Evolutionary conservation across 2,113 vertebrate species (phyloP).

Genomic region (Canis aureus): DNA sequence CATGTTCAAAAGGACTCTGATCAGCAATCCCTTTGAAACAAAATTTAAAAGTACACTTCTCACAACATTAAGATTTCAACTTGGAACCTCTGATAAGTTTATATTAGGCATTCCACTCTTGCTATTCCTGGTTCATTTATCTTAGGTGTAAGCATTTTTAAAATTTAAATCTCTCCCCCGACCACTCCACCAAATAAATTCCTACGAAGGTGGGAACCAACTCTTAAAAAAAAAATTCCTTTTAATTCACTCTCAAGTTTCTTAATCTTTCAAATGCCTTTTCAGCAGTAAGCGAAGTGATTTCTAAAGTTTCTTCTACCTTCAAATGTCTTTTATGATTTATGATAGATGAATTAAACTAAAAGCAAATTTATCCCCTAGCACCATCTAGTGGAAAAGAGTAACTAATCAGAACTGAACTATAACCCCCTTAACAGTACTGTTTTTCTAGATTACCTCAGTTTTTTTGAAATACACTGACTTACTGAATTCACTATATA

Average conservation of each 20-base stretch:
- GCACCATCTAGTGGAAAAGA: conserved; percentile 86
- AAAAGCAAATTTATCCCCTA: conserved; percentile 45
- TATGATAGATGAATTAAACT: neutral
- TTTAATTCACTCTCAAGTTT: neutral
- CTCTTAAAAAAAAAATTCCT: neutral
- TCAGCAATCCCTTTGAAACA: neutral
- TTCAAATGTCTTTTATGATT: conserved; percentile 27
- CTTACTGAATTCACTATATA: neutral
- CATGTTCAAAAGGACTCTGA: neutral
- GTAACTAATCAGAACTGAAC: neutral
- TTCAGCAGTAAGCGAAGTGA: conserved; percentile 27
- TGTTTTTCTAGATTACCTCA: neutral
- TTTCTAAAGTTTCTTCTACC: conserved; percentile 35
- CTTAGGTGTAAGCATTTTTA: neutral
- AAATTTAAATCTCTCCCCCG: neutral
- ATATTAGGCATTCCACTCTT: neutral
- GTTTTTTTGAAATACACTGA: neutral
- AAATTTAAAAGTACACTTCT: neutral
- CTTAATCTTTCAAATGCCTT: conserved; percentile 31
- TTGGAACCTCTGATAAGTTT: neutral
- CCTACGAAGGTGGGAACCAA: neutral
- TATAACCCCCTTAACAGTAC: neutral
- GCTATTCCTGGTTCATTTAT: neutral
- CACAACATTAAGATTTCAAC: neutral
- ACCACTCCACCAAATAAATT: neutral